phyloP scores from a whole-genome alignment of 2,113 vertebrate genomes.

The Oenanthe melanoleuca region DNA sequence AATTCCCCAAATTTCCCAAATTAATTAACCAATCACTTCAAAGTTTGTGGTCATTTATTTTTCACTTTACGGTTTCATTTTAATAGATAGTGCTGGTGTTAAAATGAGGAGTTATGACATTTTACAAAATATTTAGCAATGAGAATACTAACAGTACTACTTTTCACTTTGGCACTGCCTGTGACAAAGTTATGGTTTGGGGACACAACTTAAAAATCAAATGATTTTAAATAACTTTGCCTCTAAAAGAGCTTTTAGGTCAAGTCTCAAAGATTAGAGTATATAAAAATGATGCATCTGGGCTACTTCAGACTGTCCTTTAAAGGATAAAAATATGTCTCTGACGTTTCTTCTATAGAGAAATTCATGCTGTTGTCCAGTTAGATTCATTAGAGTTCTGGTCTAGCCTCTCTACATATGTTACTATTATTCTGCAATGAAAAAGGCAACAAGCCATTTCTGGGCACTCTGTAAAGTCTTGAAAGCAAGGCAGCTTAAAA shows the following conservation, averaged over 20 bases:
- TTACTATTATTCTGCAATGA: neutral
- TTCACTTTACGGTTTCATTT: constrained; percentile 62
- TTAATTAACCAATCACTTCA: constrained; percentile 55
- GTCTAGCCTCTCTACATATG: neutral
- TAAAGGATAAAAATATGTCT: constrained; percentile 75
- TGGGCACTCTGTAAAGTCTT: neutral
- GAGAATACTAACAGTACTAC: constrained; percentile 27
- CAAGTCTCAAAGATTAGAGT: constrained; percentile 66
- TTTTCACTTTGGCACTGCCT: neutral
- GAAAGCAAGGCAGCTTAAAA: constrained; percentile 17
- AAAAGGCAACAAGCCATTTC: neutral
- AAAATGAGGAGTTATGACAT: constrained; percentile 56
- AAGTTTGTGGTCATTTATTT: constrained; percentile 66
- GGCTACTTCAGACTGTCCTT: constrained; percentile 73
- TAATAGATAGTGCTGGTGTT: constrained; percentile 46
- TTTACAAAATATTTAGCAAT: constrained; percentile 57
- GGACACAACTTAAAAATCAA: constrained; percentile 57
- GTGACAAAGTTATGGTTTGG: constrained; percentile 43
- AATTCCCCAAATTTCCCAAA: constrained; percentile 42
- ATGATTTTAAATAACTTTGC: constrained; percentile 64
- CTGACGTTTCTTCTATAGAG: constrained; percentile 65
- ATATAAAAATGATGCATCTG: constrained; percentile 76
- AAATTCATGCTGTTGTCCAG: constrained; percentile 45
- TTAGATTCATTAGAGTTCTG: neutral
- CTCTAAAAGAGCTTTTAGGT: constrained; percentile 74